These are phyloP conservation scores for Glaucomys volans DNA, from an alignment of 2,113 vertebrate genomes.

Conservation along the genomic window DNA sequence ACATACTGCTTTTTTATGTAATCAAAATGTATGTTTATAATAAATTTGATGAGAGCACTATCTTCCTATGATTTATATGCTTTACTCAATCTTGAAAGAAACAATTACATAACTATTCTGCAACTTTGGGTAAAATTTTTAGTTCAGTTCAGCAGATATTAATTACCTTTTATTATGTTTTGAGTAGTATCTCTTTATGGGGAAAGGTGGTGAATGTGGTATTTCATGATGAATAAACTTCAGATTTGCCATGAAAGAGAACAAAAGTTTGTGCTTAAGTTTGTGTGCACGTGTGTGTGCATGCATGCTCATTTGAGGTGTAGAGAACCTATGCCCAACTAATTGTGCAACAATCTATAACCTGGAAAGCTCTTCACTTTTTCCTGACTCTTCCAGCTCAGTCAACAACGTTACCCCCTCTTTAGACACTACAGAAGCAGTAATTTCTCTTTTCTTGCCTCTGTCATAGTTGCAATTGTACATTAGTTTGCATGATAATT, in stretches of 20 bases:
- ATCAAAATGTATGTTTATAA: background rate
- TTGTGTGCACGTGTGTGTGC: background rate
- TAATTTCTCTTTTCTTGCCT: background rate
- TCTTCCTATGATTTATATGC: background rate
- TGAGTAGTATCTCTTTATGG: background rate
- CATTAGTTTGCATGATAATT: constrained; percentile 24
- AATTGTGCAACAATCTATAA: background rate
- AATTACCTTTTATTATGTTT: background rate
- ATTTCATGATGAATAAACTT: background rate
- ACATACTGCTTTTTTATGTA: background rate
- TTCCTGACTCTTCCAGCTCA: background rate
- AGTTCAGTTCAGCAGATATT: background rate
- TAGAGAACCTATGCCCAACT: background rate
- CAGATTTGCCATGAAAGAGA: background rate
- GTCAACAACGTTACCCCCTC: background rate
- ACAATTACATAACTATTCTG: background rate
- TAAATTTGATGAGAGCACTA: background rate
- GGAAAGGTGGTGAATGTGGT: background rate
- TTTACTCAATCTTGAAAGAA: background rate
- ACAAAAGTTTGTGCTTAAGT: background rate
- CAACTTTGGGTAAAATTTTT: background rate
- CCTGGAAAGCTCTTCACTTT: background rate
- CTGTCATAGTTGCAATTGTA: background rate
- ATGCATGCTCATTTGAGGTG: background rate
- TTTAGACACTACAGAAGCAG: background rate